phyloP scores from a whole-genome alignment of 2,113 vertebrate species.

The Trichomycterus rosablanca region DNA sequence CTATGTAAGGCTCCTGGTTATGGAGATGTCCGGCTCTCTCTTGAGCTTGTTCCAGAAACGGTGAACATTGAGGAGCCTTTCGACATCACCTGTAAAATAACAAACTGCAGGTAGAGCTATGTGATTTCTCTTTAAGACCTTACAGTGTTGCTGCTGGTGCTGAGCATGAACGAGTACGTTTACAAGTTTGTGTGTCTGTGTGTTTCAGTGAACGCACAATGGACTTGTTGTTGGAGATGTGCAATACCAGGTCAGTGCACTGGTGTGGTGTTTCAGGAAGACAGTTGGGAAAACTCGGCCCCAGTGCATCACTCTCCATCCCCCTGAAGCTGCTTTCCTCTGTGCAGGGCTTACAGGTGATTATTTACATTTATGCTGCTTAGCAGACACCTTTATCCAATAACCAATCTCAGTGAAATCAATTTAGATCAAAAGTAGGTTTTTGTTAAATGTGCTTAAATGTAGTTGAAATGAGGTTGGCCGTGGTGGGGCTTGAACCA shows the following conservation, averaged over 20 bases:
- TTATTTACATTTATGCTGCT: too few relatives aligned
- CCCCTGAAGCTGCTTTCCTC: constrained; percentile 86
- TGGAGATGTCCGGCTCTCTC: constrained; percentile 89
- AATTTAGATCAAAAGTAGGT: too few relatives aligned
- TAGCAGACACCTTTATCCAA: too few relatives aligned
- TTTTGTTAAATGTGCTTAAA: too few relatives aligned
- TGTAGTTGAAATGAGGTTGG: too few relatives aligned
- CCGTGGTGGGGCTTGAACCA: too few relatives aligned
- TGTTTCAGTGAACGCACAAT: constrained; percentile 90
- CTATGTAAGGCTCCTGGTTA: constrained; percentile 87
- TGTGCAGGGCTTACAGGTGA: constrained; percentile 91
- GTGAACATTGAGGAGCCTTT: constrained; percentile 96
- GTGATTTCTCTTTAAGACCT: too few relatives aligned
- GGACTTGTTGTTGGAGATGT: constrained; percentile 96
- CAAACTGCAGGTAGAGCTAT: constrained; percentile 88
- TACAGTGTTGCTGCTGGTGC: background rate
- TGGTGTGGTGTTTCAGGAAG: constrained; percentile 95
- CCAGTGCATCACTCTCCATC: constrained; percentile 83
- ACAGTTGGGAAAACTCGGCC: constrained; percentile 88
- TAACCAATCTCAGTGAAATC: too few relatives aligned
- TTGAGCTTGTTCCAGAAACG: constrained; percentile 93
- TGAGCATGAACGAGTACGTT: too few relatives aligned
- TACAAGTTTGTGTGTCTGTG: constrained; percentile 10
- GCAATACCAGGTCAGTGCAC: constrained; percentile 88
- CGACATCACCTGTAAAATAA: constrained; percentile 96